Evolutionary conservation across 2,113 vertebrate genomes (phyloP).

Genomic region (Nansenia antarctica): DNA sequence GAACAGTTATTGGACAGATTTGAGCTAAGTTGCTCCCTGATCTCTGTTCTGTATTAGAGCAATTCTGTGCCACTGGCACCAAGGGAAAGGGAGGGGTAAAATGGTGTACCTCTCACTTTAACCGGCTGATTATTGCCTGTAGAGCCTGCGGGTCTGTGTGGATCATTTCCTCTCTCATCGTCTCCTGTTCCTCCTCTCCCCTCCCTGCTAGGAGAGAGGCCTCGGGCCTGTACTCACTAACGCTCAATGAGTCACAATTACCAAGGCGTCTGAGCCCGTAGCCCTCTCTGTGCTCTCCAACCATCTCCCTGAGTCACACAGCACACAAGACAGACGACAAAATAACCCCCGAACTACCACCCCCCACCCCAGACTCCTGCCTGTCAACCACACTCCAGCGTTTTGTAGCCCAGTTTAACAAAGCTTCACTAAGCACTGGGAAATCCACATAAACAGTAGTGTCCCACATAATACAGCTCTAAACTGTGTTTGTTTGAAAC

Average conservation of each 20-base stretch:
- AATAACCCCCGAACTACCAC: slow-evolving; percentile 32
- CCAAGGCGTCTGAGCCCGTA: slow-evolving; percentile 54
- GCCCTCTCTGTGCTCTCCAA: slow-evolving; percentile 55
- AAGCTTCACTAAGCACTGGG: slow-evolving; percentile 19
- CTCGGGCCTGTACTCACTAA: slow-evolving; percentile 60
- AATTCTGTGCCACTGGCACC: slow-evolving; percentile 16
- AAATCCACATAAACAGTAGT: slow-evolving; percentile 11
- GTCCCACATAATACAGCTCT: not conserved
- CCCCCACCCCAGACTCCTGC: not conserved
- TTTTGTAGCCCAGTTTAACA: not conserved
- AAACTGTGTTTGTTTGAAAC: too few relatives aligned
- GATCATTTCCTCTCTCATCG: slow-evolving; percentile 29
- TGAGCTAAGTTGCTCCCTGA: slow-evolving; percentile 32
- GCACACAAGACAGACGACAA: slow-evolving; percentile 62
- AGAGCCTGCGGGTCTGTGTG: slow-evolving; percentile 55
- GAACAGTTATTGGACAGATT: slow-evolving; percentile 15
- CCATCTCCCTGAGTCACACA: slow-evolving; percentile 67
- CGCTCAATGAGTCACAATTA: slow-evolving; percentile 76
- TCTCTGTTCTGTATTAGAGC: slow-evolving; percentile 26
- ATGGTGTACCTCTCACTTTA: slow-evolving; percentile 66
- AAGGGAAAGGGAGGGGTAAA: slow-evolving; percentile 39
- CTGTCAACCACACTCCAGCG: slow-evolving; percentile 23
- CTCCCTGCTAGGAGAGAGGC: slow-evolving; percentile 41
- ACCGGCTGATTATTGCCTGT: slow-evolving; percentile 64
- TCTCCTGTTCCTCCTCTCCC: slow-evolving; percentile 14